Evolutionary conservation across 37 sponge, comb jelly and placozoan species (phyloP), one percentile per base, ranked within the genome.

Genomic region (Tethya wilhelma): DNA sequence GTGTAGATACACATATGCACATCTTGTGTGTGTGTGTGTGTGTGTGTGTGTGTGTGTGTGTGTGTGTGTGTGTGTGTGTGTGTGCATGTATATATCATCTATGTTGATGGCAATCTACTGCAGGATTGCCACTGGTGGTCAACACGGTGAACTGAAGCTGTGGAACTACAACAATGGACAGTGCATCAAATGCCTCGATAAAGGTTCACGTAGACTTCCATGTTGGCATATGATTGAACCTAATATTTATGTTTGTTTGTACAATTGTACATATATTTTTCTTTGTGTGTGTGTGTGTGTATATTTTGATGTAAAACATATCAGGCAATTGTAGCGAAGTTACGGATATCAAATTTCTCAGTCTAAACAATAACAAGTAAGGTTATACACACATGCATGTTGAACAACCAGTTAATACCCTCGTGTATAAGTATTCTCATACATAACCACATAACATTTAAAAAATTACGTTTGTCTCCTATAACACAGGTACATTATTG

Each of bases 101-200:
- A n/a, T n/a, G n/a, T n/a, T n/a, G n/a, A n/a, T n/a, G n/a, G n/a
- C n/a, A n/a, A n/a, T n/a, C n/a, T n/a, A 22, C 1, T 75, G 2
- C 74, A 95, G 95, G 74, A 29, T 92, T 39, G 85, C 86, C 17
- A 92, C 93, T 44, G 93, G 83, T 31, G 81, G 83, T 60, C 69
- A 89, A n/a, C 87, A 92, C 73, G 98, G 98, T 2, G 57, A 80
- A 56, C 67, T 97, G 17, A 88, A 95, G 66, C 46, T 94, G 37
- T 97, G 98, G 98, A 97, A 94, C 67, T 92, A 88, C 77, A 97
- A 97, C 67, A 97, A 86, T 74, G 98, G 98, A 34, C 90, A 91
- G 12, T 94, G 95, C 74, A 46, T 94, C 37, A 68, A 69, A 62
- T 73, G 58, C 23, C 78, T 94, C n/a, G 87, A 92, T 59, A 97